These are phyloP conservation scores for Hirudo medicinalis DNA, from an alignment of 1,140 invertebrate species.

Conservation along the genomic window DNA sequence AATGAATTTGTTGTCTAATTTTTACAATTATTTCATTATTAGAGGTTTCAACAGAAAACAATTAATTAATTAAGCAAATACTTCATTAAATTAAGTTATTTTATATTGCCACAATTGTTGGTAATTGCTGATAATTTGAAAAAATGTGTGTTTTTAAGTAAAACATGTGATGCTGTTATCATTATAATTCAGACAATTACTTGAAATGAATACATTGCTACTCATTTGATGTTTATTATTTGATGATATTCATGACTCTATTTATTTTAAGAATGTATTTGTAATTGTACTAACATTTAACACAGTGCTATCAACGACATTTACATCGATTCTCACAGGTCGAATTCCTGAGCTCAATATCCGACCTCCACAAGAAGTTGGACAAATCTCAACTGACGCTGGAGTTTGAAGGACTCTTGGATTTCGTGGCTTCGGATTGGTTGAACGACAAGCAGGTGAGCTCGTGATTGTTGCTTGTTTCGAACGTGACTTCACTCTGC, in stretches of 20 bases:
- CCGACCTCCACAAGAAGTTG: background rate
- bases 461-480: no score
- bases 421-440: background rate
- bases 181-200: background rate
- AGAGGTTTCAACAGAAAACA: no score
- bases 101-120: no score
- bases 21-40: no score
- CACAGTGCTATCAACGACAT: no score
- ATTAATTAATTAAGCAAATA: no score
- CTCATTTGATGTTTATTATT: background rate
- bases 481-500: no score
- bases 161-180: background rate
- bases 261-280: no score
- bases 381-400: background rate
- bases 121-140: background rate
- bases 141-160: background rate
- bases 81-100: no score
- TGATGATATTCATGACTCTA: background rate
- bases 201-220: background rate
- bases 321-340: no score
- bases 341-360: background rate
- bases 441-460: slow-evolving; percentile 1
- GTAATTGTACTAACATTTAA: no score
- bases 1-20: background rate
- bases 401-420: background rate